Conservation (phyloP, 2,797 vertebrate genomes). For the Brachymystax lenok region DNA sequence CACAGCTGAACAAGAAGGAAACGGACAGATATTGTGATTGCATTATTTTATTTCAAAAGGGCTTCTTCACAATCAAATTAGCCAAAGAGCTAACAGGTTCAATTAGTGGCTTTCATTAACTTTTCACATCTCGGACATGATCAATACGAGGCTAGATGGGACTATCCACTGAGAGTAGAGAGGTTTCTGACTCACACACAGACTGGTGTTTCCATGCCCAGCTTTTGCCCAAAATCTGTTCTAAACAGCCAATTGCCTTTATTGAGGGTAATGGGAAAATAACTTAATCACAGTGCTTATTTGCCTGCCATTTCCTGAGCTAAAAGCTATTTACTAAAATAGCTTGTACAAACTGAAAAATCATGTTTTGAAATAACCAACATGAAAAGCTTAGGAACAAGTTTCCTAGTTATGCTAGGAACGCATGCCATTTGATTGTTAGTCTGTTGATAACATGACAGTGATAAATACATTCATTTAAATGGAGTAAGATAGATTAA, state of each 20-base stretch:
- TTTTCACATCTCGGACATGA: not conserved
- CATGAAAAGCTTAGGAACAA: too few relatives aligned
- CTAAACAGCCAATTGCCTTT: not conserved
- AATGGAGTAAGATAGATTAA: not conserved
- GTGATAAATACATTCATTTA: not conserved
- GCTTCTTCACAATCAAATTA: not conserved
- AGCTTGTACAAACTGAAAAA: too few relatives aligned
- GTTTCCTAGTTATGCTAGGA: too few relatives aligned
- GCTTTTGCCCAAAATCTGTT: not conserved
- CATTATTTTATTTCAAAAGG: not conserved
- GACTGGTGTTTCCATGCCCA: not conserved
- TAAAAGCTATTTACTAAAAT: too few relatives aligned
- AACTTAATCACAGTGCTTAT: not conserved
- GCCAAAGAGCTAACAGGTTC: not conserved
- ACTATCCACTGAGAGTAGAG: not conserved
- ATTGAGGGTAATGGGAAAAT: not conserved
- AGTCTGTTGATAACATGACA: too few relatives aligned
- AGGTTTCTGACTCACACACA: not conserved
- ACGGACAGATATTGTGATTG: not conserved
- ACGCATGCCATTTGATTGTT: too few relatives aligned
- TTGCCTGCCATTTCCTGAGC: not conserved
- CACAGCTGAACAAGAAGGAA: not conserved
- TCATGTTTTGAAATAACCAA: too few relatives aligned
- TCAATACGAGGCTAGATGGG: not conserved
- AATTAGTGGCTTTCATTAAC: not conserved